Percentiles rank a stretch among this genome's conserved stretches.
Conservation (phyloP, 2,888 invertebrate species). For the Nomada ruficornis region DNA sequence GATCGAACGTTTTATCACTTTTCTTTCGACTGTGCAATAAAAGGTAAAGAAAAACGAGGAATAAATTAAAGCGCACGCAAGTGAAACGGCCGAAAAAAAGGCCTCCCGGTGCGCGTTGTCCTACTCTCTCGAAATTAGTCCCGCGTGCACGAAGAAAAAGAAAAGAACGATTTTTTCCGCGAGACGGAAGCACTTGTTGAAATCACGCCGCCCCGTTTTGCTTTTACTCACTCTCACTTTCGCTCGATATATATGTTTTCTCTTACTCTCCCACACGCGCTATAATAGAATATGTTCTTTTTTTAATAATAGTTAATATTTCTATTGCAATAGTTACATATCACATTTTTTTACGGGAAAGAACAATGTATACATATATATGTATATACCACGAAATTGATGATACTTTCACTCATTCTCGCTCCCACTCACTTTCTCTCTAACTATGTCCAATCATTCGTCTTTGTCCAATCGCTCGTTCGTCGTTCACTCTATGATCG, state of each 20-base stretch:
- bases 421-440: constrained; percentile 3
- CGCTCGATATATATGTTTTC: constrained; percentile 33
- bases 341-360: constrained; percentile 78
- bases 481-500: constrained; percentile 24
- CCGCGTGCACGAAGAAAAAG: constrained; percentile 9
- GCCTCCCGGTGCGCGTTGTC: neutral
- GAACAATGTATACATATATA: constrained; percentile 62
- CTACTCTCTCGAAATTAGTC: constrained; percentile 1
- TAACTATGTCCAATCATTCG: neutral
- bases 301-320: constrained; percentile 76
- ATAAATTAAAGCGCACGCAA: neutral
- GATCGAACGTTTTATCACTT: no score
- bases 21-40: neutral
- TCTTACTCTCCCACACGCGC: constrained; percentile 32
- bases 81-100: neutral
- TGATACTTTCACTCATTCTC: constrained; percentile 49
- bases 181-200: constrained; percentile 31
- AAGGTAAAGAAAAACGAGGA: neutral
- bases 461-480: neutral
- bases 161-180: constrained; percentile 10
- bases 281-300: constrained; percentile 66
- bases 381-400: constrained; percentile 54
- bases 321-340: constrained; percentile 82
- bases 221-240: constrained; percentile 48
- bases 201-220: constrained; percentile 49